These are phyloP conservation scores for Phyllotreta cruciferae DNA, from an alignment of 2,888 invertebrate species.

Conservation along the genomic window DNA sequence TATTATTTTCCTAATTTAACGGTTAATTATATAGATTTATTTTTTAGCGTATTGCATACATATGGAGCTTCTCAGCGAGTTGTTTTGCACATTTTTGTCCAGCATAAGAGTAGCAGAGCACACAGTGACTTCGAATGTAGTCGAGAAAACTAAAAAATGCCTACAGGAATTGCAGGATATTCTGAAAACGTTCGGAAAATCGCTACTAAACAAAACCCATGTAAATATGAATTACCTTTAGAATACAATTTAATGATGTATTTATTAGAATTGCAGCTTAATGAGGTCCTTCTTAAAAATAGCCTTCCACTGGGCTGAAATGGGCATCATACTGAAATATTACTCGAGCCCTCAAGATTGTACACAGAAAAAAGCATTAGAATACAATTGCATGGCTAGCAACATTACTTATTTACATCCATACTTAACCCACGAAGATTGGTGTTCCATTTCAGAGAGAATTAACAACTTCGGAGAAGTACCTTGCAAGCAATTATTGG, in stretches of 20 bases:
- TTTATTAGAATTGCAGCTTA: conserved; percentile 54
- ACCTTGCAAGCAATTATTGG: conserved; percentile 52
- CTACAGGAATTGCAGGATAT: conserved; percentile 53
- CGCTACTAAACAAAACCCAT: conserved; percentile 55
- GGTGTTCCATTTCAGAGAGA: conserved; percentile 57
- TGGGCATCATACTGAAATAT: conserved; percentile 51
- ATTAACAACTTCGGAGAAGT: conserved; percentile 58
- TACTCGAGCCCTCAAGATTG: conserved; percentile 50
- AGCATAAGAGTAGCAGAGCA: conserved; percentile 55
- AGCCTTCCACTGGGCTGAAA: conserved; percentile 56
- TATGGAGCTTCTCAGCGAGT: conserved; percentile 51
- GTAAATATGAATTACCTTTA: conserved; percentile 43
- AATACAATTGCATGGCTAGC: conserved; percentile 49
- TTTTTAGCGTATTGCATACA: conserved; percentile 41
- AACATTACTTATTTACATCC: conserved; percentile 56
- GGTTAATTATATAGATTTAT: background rate
- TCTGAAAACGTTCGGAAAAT: conserved; percentile 51
- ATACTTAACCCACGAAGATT: conserved; percentile 54
- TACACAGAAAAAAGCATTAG: conserved; percentile 40
- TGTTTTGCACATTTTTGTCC: conserved; percentile 50
- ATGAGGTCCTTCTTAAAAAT: conserved; percentile 56
- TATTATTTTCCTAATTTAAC: conserved; percentile 5
- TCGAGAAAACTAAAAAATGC: conserved; percentile 51
- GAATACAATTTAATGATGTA: conserved; percentile 4
- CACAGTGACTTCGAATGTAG: conserved; percentile 48